Conservation (phyloP, 1,140 invertebrate genomes). For the Euura saliciscinereae region DNA sequence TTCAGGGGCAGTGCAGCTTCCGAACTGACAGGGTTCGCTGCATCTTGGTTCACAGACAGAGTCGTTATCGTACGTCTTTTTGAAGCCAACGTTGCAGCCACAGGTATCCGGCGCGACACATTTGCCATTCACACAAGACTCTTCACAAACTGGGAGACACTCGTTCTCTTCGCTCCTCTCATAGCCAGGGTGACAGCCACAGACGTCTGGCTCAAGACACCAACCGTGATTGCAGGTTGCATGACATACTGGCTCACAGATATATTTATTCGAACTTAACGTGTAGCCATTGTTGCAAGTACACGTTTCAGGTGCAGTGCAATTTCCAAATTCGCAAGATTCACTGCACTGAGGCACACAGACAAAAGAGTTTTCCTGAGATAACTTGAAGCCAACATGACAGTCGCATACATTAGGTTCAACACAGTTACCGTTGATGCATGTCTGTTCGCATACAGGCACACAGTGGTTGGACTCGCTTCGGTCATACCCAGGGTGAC, state of each 20-base stretch:
- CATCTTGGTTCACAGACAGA: constrained; percentile 31
- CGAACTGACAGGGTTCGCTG: constrained; percentile 21
- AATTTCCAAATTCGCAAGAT: constrained; percentile 35
- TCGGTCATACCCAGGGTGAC: constrained; percentile 29
- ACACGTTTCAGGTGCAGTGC: constrained; percentile 40
- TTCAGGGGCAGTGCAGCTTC: constrained; percentile 36
- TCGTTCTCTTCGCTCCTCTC: constrained; percentile 22
- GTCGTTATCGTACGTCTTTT: constrained; percentile 11
- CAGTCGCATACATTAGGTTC: constrained; percentile 41
- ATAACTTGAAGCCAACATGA: constrained; percentile 22
- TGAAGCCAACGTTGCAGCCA: constrained; percentile 53
- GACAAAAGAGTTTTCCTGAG: neutral
- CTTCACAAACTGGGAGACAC: constrained; percentile 46
- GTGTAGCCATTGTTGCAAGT: constrained; percentile 28
- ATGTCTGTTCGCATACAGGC: neutral
- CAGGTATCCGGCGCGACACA: constrained; percentile 66
- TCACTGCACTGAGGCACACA: constrained; percentile 46
- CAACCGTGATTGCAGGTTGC: constrained; percentile 19
- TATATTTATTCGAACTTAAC: neutral
- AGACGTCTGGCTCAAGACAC: constrained; percentile 49
- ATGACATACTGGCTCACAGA: constrained; percentile 27
- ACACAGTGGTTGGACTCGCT: constrained; percentile 33
- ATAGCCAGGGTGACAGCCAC: constrained; percentile 55
- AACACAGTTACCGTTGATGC: neutral
- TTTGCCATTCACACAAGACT: constrained; percentile 62